Conservation (phyloP, 2,113 vertebrate species). For the Notiomystis cincta region DNA sequence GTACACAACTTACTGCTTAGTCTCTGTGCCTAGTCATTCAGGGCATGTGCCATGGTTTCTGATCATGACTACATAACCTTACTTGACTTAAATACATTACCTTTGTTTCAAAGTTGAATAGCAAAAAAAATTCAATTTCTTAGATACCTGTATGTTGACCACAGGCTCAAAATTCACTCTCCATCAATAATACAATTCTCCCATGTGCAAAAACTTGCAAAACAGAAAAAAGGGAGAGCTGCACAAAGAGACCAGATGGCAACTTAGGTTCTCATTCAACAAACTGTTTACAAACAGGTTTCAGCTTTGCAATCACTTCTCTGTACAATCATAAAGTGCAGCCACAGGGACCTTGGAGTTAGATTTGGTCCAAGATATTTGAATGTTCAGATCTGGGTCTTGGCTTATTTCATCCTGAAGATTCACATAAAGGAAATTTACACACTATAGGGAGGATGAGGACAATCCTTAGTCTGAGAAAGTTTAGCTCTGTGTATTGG, state of each 20-base stretch:
- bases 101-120: neutral
- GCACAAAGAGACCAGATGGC: neutral
- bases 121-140: neutral
- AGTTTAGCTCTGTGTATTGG: neutral
- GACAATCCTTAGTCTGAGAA: neutral
- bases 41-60: neutral
- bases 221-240: neutral
- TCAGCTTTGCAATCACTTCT: neutral
- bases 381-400: neutral
- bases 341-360: neutral
- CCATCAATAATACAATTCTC: neutral
- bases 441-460: neutral
- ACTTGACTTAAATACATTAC: neutral
- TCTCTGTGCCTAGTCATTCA: neutral
- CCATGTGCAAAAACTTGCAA: neutral
- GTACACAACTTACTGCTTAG: neutral
- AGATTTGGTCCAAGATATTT: neutral
- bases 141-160: neutral
- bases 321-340: neutral
- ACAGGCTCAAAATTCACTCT: neutral
- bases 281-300: neutral
- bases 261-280: neutral
- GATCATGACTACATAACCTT: neutral
- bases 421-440: neutral
- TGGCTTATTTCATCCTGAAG: neutral